These are phyloP conservation scores for Mugil cephalus DNA, from an alignment of 2,113 vertebrate genomes.

Conservation along the genomic window DNA sequence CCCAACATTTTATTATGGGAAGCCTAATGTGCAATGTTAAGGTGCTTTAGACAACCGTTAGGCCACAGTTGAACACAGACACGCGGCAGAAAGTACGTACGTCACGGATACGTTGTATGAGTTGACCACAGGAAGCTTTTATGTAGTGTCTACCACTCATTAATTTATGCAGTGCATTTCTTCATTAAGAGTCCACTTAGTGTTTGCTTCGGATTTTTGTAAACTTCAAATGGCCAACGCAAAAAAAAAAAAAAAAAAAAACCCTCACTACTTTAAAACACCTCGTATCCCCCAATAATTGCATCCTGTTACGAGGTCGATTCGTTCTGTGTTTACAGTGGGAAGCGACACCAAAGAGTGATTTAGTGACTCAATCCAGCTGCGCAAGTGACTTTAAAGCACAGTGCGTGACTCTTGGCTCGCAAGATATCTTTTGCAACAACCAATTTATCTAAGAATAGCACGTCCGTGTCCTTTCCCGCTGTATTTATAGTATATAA, in stretches of 20 bases:
- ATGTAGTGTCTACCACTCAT: not conserved
- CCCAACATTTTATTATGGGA: constrained; percentile 35
- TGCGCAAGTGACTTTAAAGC: constrained; percentile 19
- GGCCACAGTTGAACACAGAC: constrained; percentile 50
- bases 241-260: constrained; percentile 21
- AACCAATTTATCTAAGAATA: not conserved
- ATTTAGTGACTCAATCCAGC: constrained; percentile 14
- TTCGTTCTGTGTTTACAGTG: constrained; percentile 52
- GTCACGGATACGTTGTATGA: constrained; percentile 19
- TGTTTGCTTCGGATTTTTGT: constrained; percentile 20
- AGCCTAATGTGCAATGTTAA: not conserved
- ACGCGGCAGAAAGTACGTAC: constrained; percentile 45
- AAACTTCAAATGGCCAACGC: constrained; percentile 75
- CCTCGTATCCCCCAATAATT: constrained; percentile 22
- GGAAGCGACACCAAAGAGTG: constrained; percentile 53
- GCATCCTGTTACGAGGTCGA: constrained; percentile 35
- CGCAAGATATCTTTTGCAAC: not conserved
- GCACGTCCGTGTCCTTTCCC: constrained; percentile 60
- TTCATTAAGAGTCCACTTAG: not conserved
- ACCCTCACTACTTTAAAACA: constrained; percentile 33
- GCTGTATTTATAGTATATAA: constrained; percentile 46
- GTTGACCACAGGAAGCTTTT: constrained; percentile 63
- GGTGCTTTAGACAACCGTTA: constrained; percentile 78
- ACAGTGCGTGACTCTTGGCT: not conserved
- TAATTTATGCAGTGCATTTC: not conserved